Evolutionary conservation across 2,888 invertebrate genomes (phyloP).

Genomic region (Idaea dimidiata): DNA sequence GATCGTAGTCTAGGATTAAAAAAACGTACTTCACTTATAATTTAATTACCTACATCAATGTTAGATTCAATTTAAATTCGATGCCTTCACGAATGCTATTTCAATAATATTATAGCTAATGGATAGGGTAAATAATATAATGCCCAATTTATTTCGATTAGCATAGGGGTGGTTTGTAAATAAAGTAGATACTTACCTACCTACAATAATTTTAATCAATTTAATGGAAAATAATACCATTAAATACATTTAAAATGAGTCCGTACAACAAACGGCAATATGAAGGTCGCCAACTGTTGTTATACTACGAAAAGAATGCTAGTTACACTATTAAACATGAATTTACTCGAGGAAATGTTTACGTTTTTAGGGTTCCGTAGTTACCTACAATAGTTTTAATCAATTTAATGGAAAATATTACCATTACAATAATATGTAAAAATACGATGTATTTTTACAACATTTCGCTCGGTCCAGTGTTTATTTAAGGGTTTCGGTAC

Average conservation of each 20-base stretch:
- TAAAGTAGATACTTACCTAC: no score
- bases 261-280: background rate
- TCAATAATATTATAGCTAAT: background rate
- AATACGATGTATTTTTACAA: no score
- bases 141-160: background rate
- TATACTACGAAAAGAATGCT: background rate
- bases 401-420: no score
- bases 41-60: background rate
- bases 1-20: no score
- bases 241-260: background rate
- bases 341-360: background rate
- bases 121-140: background rate
- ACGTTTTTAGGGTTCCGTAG: no score
- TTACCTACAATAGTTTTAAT: no score
- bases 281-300: background rate
- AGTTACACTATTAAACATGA: background rate
- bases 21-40: no score
- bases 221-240: background rate
- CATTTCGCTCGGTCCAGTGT: no score
- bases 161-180: background rate
- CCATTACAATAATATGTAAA: no score
- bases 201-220: background rate
- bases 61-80: background rate
- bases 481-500: no score
- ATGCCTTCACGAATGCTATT: background rate